phyloP scores from a whole-genome alignment of 2,888 invertebrate species.

The Lasioglossum marginatum region DNA sequence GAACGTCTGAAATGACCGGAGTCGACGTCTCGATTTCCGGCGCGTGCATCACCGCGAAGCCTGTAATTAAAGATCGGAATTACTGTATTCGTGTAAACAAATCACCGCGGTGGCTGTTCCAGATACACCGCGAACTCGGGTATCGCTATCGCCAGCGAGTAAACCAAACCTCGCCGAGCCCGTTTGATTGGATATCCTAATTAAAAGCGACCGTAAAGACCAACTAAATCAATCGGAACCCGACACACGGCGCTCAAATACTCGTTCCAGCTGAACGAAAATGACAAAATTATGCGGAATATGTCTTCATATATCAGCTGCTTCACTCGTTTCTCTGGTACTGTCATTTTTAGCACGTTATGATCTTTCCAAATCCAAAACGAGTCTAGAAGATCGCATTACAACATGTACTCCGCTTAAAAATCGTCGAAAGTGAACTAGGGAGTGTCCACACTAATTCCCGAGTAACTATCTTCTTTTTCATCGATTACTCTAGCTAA shows the following conservation, averaged over 20 bases:
- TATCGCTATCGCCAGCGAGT: constrained; percentile 25
- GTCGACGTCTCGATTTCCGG: constrained; percentile 17
- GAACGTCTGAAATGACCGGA: constrained; percentile 6
- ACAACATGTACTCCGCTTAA: too few species aligned
- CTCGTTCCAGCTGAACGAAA: not conserved
- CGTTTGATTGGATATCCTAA: constrained; percentile 26
- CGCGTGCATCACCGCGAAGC: not conserved
- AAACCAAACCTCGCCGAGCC: constrained; percentile 22
- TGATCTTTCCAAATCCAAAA: not conserved
- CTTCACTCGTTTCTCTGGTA: not conserved
- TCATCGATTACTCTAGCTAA: too few species aligned
- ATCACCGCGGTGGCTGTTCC: constrained; percentile 7
- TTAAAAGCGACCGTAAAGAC: constrained; percentile 40
- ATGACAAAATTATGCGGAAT: not conserved
- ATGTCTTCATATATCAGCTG: not conserved
- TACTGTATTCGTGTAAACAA: constrained; percentile 44
- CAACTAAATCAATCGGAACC: not conserved
- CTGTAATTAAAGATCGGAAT: constrained; percentile 47
- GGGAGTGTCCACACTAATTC: too few species aligned
- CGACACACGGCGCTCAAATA: not conserved
- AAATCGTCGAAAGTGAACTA: too few species aligned
- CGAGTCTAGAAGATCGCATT: not conserved
- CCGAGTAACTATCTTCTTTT: too few species aligned
- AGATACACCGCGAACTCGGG: constrained; percentile 9
- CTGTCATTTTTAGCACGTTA: not conserved